Evolutionary conservation across 2,113 vertebrate genomes (phyloP), one percentile per base, ranked within the genome.

Genomic region (Phyllostomus discolor): DNA sequence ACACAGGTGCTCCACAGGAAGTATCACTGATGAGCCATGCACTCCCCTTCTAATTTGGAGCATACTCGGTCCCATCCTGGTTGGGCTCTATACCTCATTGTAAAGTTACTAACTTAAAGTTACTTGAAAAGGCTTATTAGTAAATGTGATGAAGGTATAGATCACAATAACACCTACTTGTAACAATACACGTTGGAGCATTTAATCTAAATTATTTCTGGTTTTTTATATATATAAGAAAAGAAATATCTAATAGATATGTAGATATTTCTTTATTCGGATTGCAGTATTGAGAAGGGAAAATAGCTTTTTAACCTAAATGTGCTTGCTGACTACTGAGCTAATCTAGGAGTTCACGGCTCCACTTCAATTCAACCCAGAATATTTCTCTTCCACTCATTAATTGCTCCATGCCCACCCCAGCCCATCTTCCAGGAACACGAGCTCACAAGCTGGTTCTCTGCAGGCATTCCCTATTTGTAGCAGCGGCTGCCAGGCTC

Each of bases 141-240:
- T 92, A 90, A 96, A 88, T 70, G 76, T 72, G 90, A 22, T 92
- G 54, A 78, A 75, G 52, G 35, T 78, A 52, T 62, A 52, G 19
- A 66, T 46, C 54, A 41, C 64, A 91, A 4, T 75, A 81, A 84
- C 75, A 86, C 41, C 54, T 93, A 52, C 62, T 72, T 96, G 89
- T 93, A 97, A 95, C n/a, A 91, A 84, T 69, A 87, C 20, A 94
- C 28, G 46, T 73, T 90, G 66, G 96, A 95, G 92, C 90, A 97
- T 94, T 95, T 92, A 38, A 66, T 94, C 35, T 73, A 95, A 95
- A 82, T 91, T 28, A 72, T n/a, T 93, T 92, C 14, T 91, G 4
- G 26, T 41, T 62, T 43, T 88, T 48, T 33, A 33, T 76, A 19
- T 76, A 31, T 76, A 76, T 76, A 48, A 9, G 54, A 28, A 62